Evolutionary conservation across 1,140 invertebrate species (phyloP), one percentile per base, ranked within the genome.

Genomic region (Tetragonula clypearis): DNA sequence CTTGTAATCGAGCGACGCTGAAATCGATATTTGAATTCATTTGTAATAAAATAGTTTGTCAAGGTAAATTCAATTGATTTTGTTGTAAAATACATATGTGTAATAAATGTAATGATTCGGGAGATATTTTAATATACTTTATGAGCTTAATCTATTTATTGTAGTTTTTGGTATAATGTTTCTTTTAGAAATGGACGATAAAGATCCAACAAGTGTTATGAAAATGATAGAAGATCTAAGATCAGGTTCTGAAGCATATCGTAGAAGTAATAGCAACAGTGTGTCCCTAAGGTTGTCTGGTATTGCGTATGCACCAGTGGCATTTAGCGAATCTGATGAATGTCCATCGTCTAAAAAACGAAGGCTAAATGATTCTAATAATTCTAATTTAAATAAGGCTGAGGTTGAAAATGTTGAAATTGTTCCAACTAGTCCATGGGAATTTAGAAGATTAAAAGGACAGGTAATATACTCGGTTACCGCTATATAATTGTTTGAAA

Each of bases 391-490:
- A 12, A 90, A 87, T 76, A 85, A 62, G 19, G 86, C 68, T 30
- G 75, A 82, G 9, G 65, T 49, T n/a, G 88, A 89, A 5, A 65
- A 49, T 74, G 80, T 84, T 4, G 88, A 89, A 5, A 65, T 55
- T 74, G 80, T 84, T 4, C 89, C 93, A 15, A 58, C 65, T 49
- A 93, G 91, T 88, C 92, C 93, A 12, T 93, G 92, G 92, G 93
- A 93, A 92, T 93, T 92, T 91, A 84, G 91, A 69, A 86, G 93
- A 55, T 68, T 93, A 41, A 93, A 90, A 69, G 92, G 88, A 30
- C 91, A 92, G 58, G 90, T 91, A 86, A 80, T 26, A 5, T 65
- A n/a, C 4, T 65, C 30, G 5, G 72, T 58, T 60, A 62, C 21
- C 19, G 14, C 41, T 74, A 17, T 19, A 82, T 78, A 41, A 75